phyloP scores from a whole-genome alignment of 2,797 vertebrate genomes.

The Mastacembelus armatus region DNA sequence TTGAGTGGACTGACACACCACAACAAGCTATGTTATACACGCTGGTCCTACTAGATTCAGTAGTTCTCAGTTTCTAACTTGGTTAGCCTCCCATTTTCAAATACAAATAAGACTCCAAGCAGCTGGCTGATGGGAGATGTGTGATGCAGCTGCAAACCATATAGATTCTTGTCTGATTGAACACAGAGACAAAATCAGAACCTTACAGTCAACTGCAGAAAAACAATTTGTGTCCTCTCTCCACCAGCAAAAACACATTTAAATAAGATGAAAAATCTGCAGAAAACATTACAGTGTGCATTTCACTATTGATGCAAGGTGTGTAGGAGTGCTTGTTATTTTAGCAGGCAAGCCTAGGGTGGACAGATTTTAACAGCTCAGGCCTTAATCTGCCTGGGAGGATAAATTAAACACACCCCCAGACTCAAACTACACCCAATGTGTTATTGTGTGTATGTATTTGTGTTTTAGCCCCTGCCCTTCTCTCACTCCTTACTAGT shows the following conservation, averaged over 20 bases:
- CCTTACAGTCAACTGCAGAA: background rate
- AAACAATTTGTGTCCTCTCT: background rate
- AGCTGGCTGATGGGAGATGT: background rate
- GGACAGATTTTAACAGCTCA: slow-evolving; percentile 49
- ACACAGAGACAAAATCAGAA: background rate
- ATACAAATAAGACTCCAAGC: background rate
- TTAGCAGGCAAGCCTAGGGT: slow-evolving; percentile 23
- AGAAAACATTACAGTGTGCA: background rate
- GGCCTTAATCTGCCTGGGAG: slow-evolving; percentile 43
- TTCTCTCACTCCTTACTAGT: slow-evolving; percentile 7
- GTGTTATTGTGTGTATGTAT: slow-evolving; percentile 21
- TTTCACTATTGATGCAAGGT: slow-evolving; percentile 2
- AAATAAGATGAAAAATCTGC: slow-evolving; percentile 3
- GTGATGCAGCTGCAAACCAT: background rate
- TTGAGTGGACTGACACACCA: background rate
- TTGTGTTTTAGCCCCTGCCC: background rate
- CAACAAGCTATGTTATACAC: background rate
- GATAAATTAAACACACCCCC: slow-evolving; percentile 48
- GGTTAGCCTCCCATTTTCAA: background rate
- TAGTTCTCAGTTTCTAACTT: background rate
- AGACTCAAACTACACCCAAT: slow-evolving; percentile 11
- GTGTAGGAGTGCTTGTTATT: slow-evolving; percentile 43
- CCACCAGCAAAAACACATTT: background rate
- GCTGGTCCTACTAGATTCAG: background rate
- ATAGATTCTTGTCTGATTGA: background rate